phyloP scores from a whole-genome alignment of 2,113 vertebrate genomes.

The Entosphenus tridentatus region DNA sequence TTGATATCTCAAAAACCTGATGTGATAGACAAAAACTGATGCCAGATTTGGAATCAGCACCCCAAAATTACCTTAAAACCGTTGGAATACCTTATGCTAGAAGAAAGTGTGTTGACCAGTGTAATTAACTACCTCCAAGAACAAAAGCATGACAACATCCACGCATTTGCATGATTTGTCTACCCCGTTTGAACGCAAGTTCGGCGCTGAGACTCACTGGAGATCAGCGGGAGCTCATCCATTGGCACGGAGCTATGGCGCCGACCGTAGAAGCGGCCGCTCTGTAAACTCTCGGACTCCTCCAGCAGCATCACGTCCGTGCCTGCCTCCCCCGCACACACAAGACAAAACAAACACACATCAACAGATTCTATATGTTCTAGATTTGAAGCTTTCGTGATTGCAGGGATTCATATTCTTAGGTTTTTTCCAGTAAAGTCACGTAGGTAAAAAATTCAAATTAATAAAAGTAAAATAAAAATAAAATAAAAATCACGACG shows the following conservation, averaged over 20 bases:
- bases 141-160: not conserved
- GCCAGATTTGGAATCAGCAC: too few species aligned
- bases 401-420: too few species aligned
- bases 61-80: too few species aligned
- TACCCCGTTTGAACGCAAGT: not conserved
- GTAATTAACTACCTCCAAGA: constrained; percentile 27
- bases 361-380: not conserved
- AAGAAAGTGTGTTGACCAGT: too few species aligned
- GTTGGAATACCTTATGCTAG: too few species aligned
- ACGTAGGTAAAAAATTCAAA: too few species aligned
- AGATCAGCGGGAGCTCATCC: constrained; percentile 42
- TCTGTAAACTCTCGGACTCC: constrained; percentile 26
- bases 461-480: too few species aligned
- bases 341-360: not conserved
- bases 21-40: too few species aligned
- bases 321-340: constrained; percentile 22
- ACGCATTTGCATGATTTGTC: not conserved
- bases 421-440: too few species aligned
- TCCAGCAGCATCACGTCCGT: constrained; percentile 86
- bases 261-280: constrained; percentile 25
- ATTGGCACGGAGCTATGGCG: constrained; percentile 83
- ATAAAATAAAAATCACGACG: too few species aligned
- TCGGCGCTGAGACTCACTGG: not conserved
- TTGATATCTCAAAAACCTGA: too few species aligned
- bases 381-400: too few species aligned